Evolutionary conservation across 2,888 invertebrate species (phyloP), one percentile per base, ranked within the genome.

Genomic region (Melanchra persicariae): DNA sequence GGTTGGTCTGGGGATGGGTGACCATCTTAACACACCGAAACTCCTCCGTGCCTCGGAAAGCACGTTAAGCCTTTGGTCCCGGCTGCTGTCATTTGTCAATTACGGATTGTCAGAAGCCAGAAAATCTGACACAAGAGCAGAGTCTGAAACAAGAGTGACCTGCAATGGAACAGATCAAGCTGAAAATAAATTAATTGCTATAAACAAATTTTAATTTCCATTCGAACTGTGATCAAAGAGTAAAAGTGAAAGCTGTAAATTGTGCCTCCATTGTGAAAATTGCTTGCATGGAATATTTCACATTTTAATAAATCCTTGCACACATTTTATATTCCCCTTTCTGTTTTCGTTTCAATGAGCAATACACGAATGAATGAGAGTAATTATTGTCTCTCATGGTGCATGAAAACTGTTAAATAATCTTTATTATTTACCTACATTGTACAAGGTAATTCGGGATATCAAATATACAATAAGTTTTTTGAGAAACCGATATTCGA

Each of bases 401-500:
- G 59, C 47, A 43, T 74, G 54, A 74, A 77, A 68, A 45, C 19
- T 24, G 64, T 65, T 45, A 15, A 74, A 65, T 51, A 75, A 59
- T 40, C 37, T n/a, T 37, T 55, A 30, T 72, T 47, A 47, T 47
- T 37, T 45, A 45, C 2, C 45, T n/a, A 54, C 10, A 54, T 30
- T 17, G 26, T 19, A 49, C n/a, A 49, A 45, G 17, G 17, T 17
- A 24, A 19, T 57, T 49, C 19, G 22, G 15, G 0, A 19, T 22
- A 45, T 37, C 2, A 6, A 59, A 22, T 8, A 15, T 19, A 30
- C 17, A 37, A n/a, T 24, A 24, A 37, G 7, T 17, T 6, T 10
- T 26, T 10, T 34, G 17, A 9, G 26, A 40, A 55, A 40, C 10
- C 9, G 7, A 37, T 26, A 40, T 61, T 40, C 1, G 40, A 10